Evolutionary conservation across 2,888 invertebrate species (phyloP).

Genomic region (Drosophila tanythrix): DNA sequence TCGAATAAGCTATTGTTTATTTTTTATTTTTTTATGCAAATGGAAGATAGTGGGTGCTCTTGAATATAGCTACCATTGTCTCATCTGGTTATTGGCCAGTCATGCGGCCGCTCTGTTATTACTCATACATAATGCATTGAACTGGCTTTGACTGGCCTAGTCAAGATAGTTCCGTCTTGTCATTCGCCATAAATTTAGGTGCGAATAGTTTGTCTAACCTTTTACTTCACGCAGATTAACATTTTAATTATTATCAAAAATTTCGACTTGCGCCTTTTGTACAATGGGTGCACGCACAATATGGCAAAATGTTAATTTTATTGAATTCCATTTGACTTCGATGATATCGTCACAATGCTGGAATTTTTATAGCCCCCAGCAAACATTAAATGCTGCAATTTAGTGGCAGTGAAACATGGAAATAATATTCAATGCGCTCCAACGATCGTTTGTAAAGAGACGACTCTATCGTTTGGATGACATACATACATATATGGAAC

Average conservation of each 20-base stretch:
- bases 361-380: slow-evolving; percentile 64
- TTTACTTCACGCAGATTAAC: slow-evolving; percentile 79
- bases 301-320: slow-evolving; percentile 62
- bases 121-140: slow-evolving; percentile 73
- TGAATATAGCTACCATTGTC: slow-evolving; percentile 64
- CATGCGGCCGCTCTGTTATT: slow-evolving; percentile 62
- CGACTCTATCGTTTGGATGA: slow-evolving; percentile 13
- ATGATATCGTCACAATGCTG: slow-evolving; percentile 45
- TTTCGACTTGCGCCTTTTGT: slow-evolving; percentile 54
- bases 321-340: slow-evolving; percentile 59
- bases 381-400: slow-evolving; percentile 55
- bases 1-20: slow-evolving; percentile 38
- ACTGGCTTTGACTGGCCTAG: slow-evolving; percentile 44
- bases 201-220: slow-evolving; percentile 82
- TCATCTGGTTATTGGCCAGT: slow-evolving; percentile 59
- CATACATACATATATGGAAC: slow-evolving; percentile 12
- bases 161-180: slow-evolving; percentile 72
- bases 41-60: slow-evolving; percentile 76
- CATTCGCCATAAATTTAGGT: slow-evolving; percentile 75
- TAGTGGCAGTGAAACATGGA: slow-evolving; percentile 29
- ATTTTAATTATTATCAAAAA: slow-evolving; percentile 79
- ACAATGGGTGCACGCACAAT: slow-evolving; percentile 31
- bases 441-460: slow-evolving; percentile 1
- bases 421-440: slow-evolving; percentile 22
- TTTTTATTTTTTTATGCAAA: slow-evolving; percentile 62